Evolutionary conservation across 2,888 invertebrate genomes (phyloP).

Genomic region (Nineta flava): DNA sequence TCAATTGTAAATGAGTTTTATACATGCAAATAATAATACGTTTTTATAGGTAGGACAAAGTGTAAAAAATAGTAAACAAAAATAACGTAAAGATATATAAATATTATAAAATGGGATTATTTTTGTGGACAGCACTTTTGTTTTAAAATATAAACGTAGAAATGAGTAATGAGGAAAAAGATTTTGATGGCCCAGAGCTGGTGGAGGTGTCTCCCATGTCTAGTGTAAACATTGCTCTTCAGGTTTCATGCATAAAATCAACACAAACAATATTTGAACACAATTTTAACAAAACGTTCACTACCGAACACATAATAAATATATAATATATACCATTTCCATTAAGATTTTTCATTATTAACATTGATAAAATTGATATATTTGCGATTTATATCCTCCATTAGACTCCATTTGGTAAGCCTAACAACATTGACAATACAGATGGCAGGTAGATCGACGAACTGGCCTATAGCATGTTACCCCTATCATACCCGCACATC

Average conservation of each 20-base stretch:
- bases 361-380: conserved; percentile 38
- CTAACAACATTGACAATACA: conserved; percentile 67
- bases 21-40: conserved; percentile 1
- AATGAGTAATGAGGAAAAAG: conserved; percentile 5
- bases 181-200: conserved; percentile 3
- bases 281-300: conserved; percentile 20
- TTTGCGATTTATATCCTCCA: conserved; percentile 47
- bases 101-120: background rate
- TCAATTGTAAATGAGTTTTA: background rate
- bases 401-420: conserved; percentile 42
- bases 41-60: background rate
- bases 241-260: conserved; percentile 19
- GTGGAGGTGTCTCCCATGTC: conserved; percentile 32
- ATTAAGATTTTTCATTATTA: conserved; percentile 27
- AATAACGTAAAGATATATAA: background rate
- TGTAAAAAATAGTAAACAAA: background rate
- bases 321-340: conserved; percentile 30
- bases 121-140: background rate
- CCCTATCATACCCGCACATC: conserved; percentile 12
- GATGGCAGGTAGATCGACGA: conserved; percentile 54
- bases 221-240: conserved; percentile 30
- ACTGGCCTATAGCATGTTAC: conserved; percentile 26
- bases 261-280: conserved; percentile 21
- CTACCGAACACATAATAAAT: conserved; percentile 16
- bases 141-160: background rate